Conservation (phyloP, 2,113 vertebrate genomes). For the Pteronura brasiliensis region DNA sequence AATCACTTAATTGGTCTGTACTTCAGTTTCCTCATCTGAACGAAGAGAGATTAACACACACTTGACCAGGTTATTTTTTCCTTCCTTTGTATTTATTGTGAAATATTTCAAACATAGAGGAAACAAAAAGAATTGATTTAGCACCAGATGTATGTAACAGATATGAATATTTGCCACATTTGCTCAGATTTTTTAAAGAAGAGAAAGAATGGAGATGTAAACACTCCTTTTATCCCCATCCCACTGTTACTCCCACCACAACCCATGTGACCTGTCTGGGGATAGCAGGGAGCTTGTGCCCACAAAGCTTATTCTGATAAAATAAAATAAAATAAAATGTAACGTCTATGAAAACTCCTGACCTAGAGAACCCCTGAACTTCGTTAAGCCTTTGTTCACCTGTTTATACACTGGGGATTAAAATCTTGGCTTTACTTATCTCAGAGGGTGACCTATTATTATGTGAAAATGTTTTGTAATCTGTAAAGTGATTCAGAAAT, state of each 20-base stretch:
- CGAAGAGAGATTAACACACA: not conserved
- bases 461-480: not conserved
- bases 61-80: not conserved
- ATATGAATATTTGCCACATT: not conserved
- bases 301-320: not conserved
- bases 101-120: not conserved
- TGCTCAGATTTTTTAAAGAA: not conserved
- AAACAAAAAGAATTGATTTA: not conserved
- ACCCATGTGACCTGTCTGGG: not conserved
- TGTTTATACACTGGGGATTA: not conserved
- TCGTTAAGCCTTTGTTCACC: not conserved
- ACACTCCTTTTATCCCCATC: not conserved
- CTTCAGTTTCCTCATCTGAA: not conserved
- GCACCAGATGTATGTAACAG: not conserved
- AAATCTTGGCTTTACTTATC: not conserved
- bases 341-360: not conserved
- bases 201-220: not conserved
- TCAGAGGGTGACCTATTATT: not conserved
- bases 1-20: not conserved
- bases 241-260: not conserved
- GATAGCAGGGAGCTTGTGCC: not conserved
- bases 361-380: not conserved
- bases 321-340: not conserved
- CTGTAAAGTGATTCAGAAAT: not conserved
- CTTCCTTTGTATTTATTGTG: not conserved